phyloP scores from a whole-genome alignment of 2,113 vertebrate species.

The Noturus placidus region DNA sequence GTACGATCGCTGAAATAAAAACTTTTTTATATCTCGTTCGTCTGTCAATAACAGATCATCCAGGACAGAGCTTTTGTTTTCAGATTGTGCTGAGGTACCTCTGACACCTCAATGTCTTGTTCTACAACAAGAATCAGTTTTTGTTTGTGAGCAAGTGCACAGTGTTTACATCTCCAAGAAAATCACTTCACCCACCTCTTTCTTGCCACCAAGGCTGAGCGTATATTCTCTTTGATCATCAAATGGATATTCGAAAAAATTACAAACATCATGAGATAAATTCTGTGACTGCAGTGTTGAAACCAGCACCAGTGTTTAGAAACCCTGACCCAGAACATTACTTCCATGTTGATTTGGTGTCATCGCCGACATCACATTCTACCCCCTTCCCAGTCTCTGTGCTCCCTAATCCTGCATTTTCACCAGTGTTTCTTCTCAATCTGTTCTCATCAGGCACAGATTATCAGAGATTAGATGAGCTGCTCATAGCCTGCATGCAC shows the following conservation, averaged over 20 bases:
- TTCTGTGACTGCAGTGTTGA: background rate
- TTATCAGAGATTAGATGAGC: constrained; percentile 34
- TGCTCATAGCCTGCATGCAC: background rate
- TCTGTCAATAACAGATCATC: background rate
- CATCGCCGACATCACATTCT: background rate
- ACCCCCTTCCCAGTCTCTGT: background rate
- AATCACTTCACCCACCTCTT: background rate
- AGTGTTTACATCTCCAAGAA: background rate
- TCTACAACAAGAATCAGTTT: background rate
- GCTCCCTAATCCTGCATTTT: constrained; percentile 18
- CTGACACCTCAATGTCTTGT: background rate
- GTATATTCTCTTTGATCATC: background rate
- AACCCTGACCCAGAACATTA: background rate
- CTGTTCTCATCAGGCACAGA: constrained; percentile 17
- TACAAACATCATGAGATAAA: background rate
- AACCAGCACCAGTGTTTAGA: background rate
- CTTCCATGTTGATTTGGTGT: background rate
- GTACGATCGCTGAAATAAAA: background rate
- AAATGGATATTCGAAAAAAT: background rate
- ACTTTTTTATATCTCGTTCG: background rate
- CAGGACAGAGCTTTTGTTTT: background rate
- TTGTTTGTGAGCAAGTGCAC: background rate
- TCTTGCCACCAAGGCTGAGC: background rate
- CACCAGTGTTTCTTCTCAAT: constrained; percentile 11
- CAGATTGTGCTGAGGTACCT: background rate